These are phyloP conservation scores for Tipula confusa DNA, from an alignment of 2,888 invertebrate genomes.

Conservation along the genomic window DNA sequence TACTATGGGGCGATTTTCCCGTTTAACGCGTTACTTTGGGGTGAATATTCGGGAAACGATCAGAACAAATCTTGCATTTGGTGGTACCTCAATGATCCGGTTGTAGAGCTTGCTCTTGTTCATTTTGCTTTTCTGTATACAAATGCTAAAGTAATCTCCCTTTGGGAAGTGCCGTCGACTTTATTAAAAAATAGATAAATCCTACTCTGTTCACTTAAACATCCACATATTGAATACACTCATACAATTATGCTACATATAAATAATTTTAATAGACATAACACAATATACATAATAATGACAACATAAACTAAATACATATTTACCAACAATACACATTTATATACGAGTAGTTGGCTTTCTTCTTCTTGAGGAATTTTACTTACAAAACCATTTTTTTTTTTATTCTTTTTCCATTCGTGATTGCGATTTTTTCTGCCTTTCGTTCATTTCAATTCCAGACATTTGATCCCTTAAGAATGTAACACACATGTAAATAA, in stretches of 20 bases:
- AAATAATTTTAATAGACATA: background rate
- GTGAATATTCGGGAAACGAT: too few species aligned
- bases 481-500: background rate
- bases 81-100: too few species aligned
- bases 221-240: background rate
- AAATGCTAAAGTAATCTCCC: too few species aligned
- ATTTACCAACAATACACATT: constrained; percentile 1
- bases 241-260: background rate
- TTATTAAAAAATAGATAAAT: background rate
- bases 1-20: too few species aligned
- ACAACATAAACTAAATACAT: background rate
- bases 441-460: background rate
- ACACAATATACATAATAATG: background rate
- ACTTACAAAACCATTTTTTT: background rate
- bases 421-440: constrained; percentile 12
- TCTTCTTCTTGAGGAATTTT: background rate
- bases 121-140: too few species aligned
- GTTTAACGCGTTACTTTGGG: too few species aligned
- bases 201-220: background rate
- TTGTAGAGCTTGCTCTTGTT: too few species aligned
- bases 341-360: background rate
- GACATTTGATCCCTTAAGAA: constrained; percentile 20
- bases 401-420: background rate
- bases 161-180: too few species aligned
- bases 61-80: too few species aligned